These are phyloP conservation scores for Ceratitis capitata DNA, from an alignment of 1,140 invertebrate species.

Conservation along the genomic window DNA sequence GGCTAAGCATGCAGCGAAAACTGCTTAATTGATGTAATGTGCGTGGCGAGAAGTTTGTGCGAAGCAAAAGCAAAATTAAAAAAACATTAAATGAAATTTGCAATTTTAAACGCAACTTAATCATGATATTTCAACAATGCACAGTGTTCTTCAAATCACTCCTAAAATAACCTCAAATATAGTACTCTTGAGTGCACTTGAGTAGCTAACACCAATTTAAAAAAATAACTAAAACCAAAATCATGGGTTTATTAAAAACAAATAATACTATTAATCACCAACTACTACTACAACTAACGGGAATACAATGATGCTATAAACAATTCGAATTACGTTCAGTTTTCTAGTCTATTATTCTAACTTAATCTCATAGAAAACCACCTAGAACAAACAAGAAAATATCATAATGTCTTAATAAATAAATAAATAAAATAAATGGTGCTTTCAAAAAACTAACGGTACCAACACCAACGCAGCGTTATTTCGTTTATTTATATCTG, in stretches of 20 bases:
- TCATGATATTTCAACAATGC: not conserved
- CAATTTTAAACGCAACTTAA: not conserved
- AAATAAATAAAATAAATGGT: not conserved
- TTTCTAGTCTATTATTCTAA: not conserved
- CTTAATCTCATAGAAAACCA: not conserved
- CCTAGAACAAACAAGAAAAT: not conserved
- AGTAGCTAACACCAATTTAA: not conserved
- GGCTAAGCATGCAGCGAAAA: too few relatives aligned
- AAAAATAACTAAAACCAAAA: not conserved
- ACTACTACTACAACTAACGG: not conserved
- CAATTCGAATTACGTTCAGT: not conserved
- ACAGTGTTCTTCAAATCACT: slow-evolving; percentile 1
- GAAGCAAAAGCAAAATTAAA: not conserved
- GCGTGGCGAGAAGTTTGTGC: not conserved
- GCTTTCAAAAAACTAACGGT: not conserved
- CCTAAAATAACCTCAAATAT: not conserved
- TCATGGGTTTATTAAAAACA: not conserved
- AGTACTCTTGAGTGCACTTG: not conserved
- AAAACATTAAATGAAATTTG: not conserved
- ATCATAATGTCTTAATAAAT: not conserved
- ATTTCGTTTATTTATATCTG: too few relatives aligned
- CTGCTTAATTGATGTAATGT: not conserved
- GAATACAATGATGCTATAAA: slow-evolving; percentile 27
- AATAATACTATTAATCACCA: not conserved
- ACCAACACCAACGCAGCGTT: too few relatives aligned